A percentile compares a stretch with the other conserved stretches of the same genome.
Conservation (phyloP, 2,797 vertebrate species). For the Macropus fuliginosus region DNA sequence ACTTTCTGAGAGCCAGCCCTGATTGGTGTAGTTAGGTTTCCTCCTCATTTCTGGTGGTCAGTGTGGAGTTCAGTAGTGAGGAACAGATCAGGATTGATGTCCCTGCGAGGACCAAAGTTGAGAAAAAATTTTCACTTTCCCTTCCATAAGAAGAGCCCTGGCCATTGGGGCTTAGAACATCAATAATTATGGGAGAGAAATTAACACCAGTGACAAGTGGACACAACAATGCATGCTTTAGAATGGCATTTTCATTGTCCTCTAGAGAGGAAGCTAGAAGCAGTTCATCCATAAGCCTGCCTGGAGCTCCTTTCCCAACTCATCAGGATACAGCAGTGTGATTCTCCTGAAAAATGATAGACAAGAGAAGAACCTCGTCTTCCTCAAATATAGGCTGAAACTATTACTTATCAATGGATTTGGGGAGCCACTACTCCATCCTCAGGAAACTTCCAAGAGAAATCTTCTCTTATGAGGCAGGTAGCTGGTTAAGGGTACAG, state of each 20-base stretch:
- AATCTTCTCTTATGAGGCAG: background rate
- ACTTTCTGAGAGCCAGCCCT: slow-evolving; percentile 54
- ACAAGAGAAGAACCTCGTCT: background rate
- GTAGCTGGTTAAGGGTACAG: background rate
- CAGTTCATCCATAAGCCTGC: background rate
- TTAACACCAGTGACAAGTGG: background rate
- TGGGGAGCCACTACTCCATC: background rate
- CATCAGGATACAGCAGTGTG: background rate
- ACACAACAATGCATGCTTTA: background rate
- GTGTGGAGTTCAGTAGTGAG: slow-evolving; percentile 45
- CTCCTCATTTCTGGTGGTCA: background rate
- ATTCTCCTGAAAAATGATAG: background rate
- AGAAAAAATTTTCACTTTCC: slow-evolving; percentile 42
- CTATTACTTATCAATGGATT: background rate
- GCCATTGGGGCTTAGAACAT: background rate
- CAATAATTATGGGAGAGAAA: background rate
- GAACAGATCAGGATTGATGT: slow-evolving; percentile 71
- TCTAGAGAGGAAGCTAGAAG: slow-evolving; percentile 23
- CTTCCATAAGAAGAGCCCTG: background rate
- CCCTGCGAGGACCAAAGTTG: background rate
- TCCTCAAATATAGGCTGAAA: background rate
- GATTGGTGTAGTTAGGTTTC: background rate
- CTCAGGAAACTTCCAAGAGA: background rate
- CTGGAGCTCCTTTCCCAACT: background rate
- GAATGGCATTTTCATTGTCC: background rate